These are phyloP conservation scores for Varanus komodoensis DNA, from an alignment of 2,113 vertebrate species.

Conservation along the genomic window DNA sequence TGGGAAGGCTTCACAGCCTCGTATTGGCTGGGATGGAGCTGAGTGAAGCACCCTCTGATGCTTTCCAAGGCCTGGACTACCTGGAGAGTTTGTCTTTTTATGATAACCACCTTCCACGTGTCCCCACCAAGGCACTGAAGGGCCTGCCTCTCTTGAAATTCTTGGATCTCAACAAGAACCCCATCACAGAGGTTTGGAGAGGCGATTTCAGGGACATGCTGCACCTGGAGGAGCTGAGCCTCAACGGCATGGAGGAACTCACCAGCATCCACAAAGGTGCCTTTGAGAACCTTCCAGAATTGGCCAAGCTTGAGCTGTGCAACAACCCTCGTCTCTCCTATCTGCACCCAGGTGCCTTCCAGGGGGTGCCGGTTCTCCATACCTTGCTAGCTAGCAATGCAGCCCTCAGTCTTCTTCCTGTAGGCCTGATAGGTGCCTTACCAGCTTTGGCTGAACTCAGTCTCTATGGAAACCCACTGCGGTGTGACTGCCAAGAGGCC, in stretches of 20 bases:
- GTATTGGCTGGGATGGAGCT: conserved; percentile 84
- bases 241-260: conserved; percentile 85
- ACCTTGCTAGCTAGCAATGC: conserved; percentile 80
- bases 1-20: conserved; percentile 82
- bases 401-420: conserved; percentile 79
- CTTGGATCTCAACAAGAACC: conserved; percentile 85
- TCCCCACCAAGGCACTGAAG: conserved; percentile 80
- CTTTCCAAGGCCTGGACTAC: conserved; percentile 82
- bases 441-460: conserved; percentile 74
- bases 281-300: conserved; percentile 81
- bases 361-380: conserved; percentile 73
- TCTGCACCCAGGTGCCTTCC: conserved; percentile 79
- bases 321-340: conserved; percentile 81
- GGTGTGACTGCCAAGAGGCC: conserved; percentile 82
- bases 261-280: conserved; percentile 76
- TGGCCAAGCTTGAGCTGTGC: conserved; percentile 81
- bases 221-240: conserved; percentile 83
- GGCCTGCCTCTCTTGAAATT: conserved; percentile 83
- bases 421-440: conserved; percentile 74
- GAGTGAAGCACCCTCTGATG: conserved; percentile 75
- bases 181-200: conserved; percentile 74
- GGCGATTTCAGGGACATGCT: conserved; percentile 82
- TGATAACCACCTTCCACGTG: conserved; percentile 77
- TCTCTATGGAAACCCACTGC: conserved; percentile 82
- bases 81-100: conserved; percentile 86